Conservation (phyloP, 2,797 vertebrate species). For the Taenioides sp. region DNA sequence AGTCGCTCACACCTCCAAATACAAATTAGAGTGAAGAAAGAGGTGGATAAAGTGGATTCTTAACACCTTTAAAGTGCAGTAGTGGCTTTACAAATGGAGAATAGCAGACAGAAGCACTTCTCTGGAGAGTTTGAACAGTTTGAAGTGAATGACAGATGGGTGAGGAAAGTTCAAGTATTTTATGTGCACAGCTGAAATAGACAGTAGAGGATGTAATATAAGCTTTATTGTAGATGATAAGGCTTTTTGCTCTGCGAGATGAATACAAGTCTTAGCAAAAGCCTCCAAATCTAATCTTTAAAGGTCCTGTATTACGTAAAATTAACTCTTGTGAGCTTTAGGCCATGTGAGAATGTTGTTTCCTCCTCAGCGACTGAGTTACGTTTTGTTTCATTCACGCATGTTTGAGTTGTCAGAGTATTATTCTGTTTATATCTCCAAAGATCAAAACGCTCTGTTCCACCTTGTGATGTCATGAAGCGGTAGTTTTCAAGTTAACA, state of each 20-base stretch:
- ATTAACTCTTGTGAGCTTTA: too few species aligned
- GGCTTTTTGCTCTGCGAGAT: too few species aligned
- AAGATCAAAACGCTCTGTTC: too few species aligned
- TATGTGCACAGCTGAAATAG: neutral
- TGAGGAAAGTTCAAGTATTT: neutral
- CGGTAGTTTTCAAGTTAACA: too few species aligned
- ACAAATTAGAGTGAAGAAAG: constrained; percentile 36
- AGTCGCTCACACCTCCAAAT: constrained; percentile 46
- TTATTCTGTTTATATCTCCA: too few species aligned
- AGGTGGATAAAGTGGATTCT: constrained; percentile 18
- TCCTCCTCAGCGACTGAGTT: too few species aligned
- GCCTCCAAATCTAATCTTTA: too few species aligned
- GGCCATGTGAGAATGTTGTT: too few species aligned
- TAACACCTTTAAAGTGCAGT: constrained; percentile 22
- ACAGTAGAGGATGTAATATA: neutral
- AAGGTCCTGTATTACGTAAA: too few species aligned
- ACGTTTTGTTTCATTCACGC: too few species aligned
- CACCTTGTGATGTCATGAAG: too few species aligned
- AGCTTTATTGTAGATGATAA: neutral
- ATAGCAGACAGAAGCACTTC: neutral
- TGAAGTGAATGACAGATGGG: neutral
- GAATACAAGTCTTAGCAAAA: neutral
- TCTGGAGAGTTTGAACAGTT: neutral
- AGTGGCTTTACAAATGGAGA: constrained; percentile 14
- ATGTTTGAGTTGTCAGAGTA: too few species aligned